Base-by-base conservation (phyloP, 2,888 invertebrate species). In the Tetragonula carbonaria region DNA sequence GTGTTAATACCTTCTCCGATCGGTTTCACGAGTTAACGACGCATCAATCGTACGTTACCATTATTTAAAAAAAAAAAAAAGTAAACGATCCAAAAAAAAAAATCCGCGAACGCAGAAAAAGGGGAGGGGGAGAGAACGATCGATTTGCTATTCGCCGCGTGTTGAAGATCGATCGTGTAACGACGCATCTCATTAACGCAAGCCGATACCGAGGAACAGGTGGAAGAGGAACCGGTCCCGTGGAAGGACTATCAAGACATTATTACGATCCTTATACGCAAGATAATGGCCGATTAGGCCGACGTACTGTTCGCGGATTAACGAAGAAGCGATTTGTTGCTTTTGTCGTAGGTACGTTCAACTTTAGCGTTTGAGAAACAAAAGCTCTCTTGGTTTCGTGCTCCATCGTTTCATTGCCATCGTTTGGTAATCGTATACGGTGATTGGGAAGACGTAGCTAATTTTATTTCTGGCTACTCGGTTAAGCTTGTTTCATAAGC, bases 151-250 rank as follows among this genome's bases (percentile, higher is more conserved):
- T 84, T 82, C 84, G 74, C 71, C 38, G 74, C 82, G 71, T 78
- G 83, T 82, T 78, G 45, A 72, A 78, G 84, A 84, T 84, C 71
- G 78, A 84, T 84, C 70, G 74, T 82, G 82, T 74, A 83, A 83
- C 82, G 70, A 74, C 65, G 77, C 83, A 82, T 70, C 74, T 84
- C 78, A 82, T 82, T 82, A 82, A 84, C 77, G 82, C n/a, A 63
- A n/a, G 8, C 33, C 51, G 55, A 74, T 65, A 38, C 74, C 8
- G 62, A 23, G 55, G 55, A 65, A 38, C 70, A 70, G 70, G 53
- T 57, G 70, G 63, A 77, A 67, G 82, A 68, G 77, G 57, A 73
- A 33, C 62, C 59, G 55, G 72, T 63, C 45, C 8, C 38, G 55
- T 28, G 76, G 72, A 28, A 68, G 73, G 82, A 63, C 74, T 83